These are phyloP conservation scores for Zophobas atratus DNA, from an alignment of 1,140 invertebrate species.

Conservation along the genomic window DNA sequence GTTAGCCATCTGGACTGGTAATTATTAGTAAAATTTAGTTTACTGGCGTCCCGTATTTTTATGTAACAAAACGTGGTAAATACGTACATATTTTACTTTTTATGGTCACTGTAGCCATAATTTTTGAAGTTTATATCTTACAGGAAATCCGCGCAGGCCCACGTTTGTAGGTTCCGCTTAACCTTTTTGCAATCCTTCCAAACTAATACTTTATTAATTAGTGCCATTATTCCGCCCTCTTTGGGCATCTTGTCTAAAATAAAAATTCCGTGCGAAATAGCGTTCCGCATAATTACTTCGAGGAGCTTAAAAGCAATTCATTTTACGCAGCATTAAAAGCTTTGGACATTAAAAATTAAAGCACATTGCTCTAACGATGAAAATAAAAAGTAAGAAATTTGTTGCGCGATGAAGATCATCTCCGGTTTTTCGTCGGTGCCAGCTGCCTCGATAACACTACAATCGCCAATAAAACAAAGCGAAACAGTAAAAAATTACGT, in stretches of 20 bases:
- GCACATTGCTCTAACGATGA: neutral
- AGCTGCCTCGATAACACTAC: neutral
- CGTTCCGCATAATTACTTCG: constrained; percentile 38
- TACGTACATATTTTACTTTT: too few species aligned
- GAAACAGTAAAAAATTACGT: constrained; percentile 14
- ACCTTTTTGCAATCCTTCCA: too few species aligned
- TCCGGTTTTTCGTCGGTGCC: neutral
- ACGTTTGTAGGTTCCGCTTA: too few species aligned
- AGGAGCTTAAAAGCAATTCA: constrained; percentile 23
- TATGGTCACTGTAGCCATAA: too few species aligned
- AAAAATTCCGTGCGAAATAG: neutral
- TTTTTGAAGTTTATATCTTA: too few species aligned
- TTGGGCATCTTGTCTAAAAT: neutral
- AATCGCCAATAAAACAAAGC: constrained; percentile 16
- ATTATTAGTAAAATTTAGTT: too few species aligned
- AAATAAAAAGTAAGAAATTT: constrained; percentile 19
- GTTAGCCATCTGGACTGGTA: too few species aligned
- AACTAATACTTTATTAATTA: too few species aligned
- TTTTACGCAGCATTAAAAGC: constrained; percentile 40
- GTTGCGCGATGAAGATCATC: constrained; percentile 4
- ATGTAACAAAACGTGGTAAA: too few species aligned
- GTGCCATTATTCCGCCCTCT: too few species aligned
- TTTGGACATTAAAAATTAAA: constrained; percentile 43
- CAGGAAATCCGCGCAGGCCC: too few species aligned
- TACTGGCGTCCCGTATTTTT: too few species aligned